Evolutionary conservation across 2,888 invertebrate genomes (phyloP), one percentile per base, ranked within the genome.

Genomic region (Ophioninae sp.): DNA sequence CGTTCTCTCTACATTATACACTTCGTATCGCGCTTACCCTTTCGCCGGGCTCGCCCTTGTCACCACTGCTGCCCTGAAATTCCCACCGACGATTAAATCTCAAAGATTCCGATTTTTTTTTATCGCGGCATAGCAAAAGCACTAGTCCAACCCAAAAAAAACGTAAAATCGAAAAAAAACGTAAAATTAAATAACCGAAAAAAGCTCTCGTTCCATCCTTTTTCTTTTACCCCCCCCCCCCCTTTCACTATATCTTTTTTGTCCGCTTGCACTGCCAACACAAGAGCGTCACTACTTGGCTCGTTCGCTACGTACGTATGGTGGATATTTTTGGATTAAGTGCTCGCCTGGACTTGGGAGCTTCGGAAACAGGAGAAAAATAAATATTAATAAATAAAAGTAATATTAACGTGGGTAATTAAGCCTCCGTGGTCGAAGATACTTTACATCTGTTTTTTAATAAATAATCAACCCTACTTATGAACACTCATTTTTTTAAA

Each of bases 21-120:
- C 51, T 51, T 41, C 59, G 68, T 64, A 65, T 69, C 69, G 80
- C 77, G 93, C 96, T 96, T 95, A 96, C 96, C 96, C 95, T 95
- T 92, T 94, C 94, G 92, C 96, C 96, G 92, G 95, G 95, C 92
- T 95, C 95, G 93, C 96, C 96, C 93, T 95, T 95, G 93, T 95
- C 95, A 93, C 96, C 96, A 94, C 95, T 96, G 93, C 94, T 94
- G 91, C 95, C 96, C 96, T 96, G 95, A 89, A 94, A 94, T 91
- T 87, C 84, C 90, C 88, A 87, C 79, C 79, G 85, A 85, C 64
- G 79, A 79, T 86, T 74, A 80, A 83, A 79, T 85, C 63, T 78
- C 79, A 83, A 82, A 82, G 56, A 75, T 71, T 30, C 8, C n/a
- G 58, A 30, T 20, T 39, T 59, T 51, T 17, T 6, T 13, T 5